These are phyloP conservation scores for Caenorhabditis macrosperma DNA, from an alignment of 2,888 invertebrate genomes.

Conservation along the genomic window DNA sequence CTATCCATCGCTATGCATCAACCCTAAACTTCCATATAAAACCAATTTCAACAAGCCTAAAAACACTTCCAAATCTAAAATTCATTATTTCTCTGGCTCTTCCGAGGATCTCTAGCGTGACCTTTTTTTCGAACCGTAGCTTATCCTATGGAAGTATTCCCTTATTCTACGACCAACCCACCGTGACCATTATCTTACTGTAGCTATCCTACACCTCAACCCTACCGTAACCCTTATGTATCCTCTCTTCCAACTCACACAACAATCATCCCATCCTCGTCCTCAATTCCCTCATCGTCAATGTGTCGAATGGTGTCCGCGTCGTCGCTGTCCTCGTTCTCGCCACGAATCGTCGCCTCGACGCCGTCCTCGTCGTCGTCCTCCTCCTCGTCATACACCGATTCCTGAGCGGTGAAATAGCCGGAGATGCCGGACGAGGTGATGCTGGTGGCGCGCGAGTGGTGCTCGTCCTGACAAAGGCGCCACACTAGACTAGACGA, in stretches of 20 bases:
- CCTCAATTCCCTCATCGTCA: constrained; percentile 50
- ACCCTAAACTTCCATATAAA: no score
- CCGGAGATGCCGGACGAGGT: constrained; percentile 63
- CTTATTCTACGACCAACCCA: no score
- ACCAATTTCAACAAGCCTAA: no score
- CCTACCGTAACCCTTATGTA: no score
- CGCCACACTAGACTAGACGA: constrained; percentile 6
- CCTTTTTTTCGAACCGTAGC: no score
- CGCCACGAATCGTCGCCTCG: constrained; percentile 11
- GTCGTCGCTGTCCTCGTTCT: constrained; percentile 37
- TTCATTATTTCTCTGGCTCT: no score
- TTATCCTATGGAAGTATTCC: no score
- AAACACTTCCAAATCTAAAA: no score
- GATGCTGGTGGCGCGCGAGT: constrained; percentile 55
- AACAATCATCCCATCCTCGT: constrained; percentile 48
- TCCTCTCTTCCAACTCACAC: constrained; percentile 50
- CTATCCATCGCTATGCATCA: no score
- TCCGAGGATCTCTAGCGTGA: no score
- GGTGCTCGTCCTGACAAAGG: constrained; percentile 42
- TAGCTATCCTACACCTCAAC: no score
- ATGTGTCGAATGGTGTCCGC: constrained; percentile 60
- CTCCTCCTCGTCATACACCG: constrained; percentile 25
- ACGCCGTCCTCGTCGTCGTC: constrained; percentile 32
- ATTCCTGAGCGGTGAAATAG: constrained; percentile 69
- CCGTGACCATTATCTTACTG: no score